Percentiles rank a stretch among this genome's conserved stretches.
These are phyloP conservation scores for Polymixis flavicincta DNA, from an alignment of 2,888 invertebrate species.

Conservation along the genomic window DNA sequence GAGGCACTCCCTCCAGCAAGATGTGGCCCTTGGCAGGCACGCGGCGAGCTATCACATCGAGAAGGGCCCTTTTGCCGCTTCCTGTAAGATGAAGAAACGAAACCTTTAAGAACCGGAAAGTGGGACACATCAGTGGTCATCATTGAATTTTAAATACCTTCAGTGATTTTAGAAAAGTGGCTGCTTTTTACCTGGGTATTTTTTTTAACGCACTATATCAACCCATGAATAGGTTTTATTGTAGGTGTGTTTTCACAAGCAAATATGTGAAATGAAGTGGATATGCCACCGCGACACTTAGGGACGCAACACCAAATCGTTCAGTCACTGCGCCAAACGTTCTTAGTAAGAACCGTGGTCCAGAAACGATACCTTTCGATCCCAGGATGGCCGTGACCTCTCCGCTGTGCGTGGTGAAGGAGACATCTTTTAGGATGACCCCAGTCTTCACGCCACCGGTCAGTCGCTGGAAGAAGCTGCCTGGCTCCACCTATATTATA, in stretches of 20 bases:
- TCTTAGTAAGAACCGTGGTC: background rate
- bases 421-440: constrained; percentile 97
- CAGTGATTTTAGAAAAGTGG: background rate
- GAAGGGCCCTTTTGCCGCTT: constrained; percentile 97
- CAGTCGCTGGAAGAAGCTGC: constrained; percentile 93
- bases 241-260: too few relatives aligned
- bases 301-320: background rate
- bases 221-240: too few relatives aligned
- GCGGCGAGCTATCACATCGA: constrained; percentile 97
- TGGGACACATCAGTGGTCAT: background rate
- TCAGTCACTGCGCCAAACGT: background rate
- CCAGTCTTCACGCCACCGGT: constrained; percentile 95
- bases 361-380: constrained; percentile 93
- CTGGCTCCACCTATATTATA: constrained; percentile 93
- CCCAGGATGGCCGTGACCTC: constrained; percentile 98
- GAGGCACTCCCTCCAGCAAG: constrained; percentile 95
- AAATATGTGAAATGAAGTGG: too few relatives aligned
- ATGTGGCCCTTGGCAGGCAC: constrained; percentile 97
- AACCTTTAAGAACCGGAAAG: background rate
- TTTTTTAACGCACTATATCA: too few relatives aligned
- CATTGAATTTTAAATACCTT: background rate
- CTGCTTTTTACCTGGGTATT: too few relatives aligned
- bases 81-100: constrained; percentile 87
- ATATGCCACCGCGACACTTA: too few relatives aligned
- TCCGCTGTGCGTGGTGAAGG: constrained; percentile 97